A percentile compares a stretch with the other conserved stretches of the same genome.
phyloP scores from a whole-genome alignment of 2,113 vertebrate genomes.

The Pituophis catenifer region DNA sequence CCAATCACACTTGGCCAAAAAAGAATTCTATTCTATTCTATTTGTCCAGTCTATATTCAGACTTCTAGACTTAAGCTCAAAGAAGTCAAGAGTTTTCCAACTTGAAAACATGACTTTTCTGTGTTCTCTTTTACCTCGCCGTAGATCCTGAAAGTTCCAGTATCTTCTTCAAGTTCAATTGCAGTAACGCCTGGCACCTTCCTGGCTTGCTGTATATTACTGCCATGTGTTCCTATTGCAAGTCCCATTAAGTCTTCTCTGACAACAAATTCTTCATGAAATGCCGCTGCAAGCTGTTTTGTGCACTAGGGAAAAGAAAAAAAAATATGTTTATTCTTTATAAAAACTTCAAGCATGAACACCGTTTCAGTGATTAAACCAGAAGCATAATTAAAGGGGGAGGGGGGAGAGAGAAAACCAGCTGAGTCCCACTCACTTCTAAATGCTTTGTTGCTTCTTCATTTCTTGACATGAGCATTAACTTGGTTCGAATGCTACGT shows the following conservation, averaged over 20 bases:
- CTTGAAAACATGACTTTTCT: neutral
- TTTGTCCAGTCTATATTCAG: neutral
- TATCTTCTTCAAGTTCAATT: slow-evolving; percentile 81
- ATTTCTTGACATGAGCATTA: slow-evolving; percentile 83
- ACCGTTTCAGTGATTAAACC: neutral
- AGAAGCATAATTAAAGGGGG: neutral
- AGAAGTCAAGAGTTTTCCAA: neutral
- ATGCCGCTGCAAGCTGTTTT: slow-evolving; percentile 82
- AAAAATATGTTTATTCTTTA: slow-evolving; percentile 17
- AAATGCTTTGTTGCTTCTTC: slow-evolving; percentile 83
- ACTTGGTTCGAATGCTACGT: slow-evolving; percentile 81
- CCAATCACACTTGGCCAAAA: too few species aligned
- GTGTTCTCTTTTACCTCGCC: slow-evolving; percentile 71
- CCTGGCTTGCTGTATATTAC: slow-evolving; percentile 81
- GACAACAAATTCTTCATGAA: slow-evolving; percentile 83
- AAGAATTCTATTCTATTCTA: too few species aligned
- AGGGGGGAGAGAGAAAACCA: neutral
- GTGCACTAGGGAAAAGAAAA: slow-evolving; percentile 69
- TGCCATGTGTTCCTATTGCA: slow-evolving; percentile 82
- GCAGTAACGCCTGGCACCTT: slow-evolving; percentile 82
- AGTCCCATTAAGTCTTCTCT: slow-evolving; percentile 85
- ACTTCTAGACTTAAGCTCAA: neutral
- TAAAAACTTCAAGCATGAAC: neutral
- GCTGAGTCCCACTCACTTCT: slow-evolving; percentile 68
- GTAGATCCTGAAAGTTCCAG: slow-evolving; percentile 81